Base-by-base conservation (phyloP, 2,113 vertebrate species). In the Noturus placidus region DNA sequence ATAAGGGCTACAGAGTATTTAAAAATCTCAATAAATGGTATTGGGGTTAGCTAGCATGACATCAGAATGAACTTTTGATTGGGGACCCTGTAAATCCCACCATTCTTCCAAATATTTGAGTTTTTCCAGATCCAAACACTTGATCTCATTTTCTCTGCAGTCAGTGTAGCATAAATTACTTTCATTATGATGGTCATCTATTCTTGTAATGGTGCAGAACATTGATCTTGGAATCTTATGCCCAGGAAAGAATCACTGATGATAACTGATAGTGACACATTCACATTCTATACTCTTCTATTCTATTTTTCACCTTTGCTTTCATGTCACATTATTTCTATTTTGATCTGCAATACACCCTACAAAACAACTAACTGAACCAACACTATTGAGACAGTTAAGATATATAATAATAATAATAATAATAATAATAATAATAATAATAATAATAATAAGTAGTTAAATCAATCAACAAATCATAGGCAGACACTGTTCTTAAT, bases 21-120 rank as follows among this genome's bases (percentile, higher is more conserved):
- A 94, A 93, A 89, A 96, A 95, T 92, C 94, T 97, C 90, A 96
- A 95, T 88, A 96, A 95, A 90, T 97, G 96, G 97, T 97, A 95
- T 94, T 97, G 96, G 96, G 95, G 95, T 92, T 96, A 77, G 25
- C 74, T 27, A 50, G 38, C 38, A 25, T 30, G 1, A 19, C 33
- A 70, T 5, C 30, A 70, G 15, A 3, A 20, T 70, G 67, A 3
- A 20, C 19, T 7, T 19, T 27, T 65, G 63, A 70, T 0, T 19
- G 30, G 5, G 42, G 65, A 30, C 14, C 0, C 17, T 33, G 11
- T 0, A 19, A 70, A 35, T 20, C 33, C 33, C 67, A 70, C 7
- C 15, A 8, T 70, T 70, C 33, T 70, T 33, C 17, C 0, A 35
- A 70, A 70, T n/a, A n/a, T 67, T 8, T 61, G 25, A 63, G 27